Percentiles rank a stretch among this genome's conserved stretches.
phyloP scores from a whole-genome alignment of 2,797 vertebrate species.

The Hoplostethus atlanticus region DNA sequence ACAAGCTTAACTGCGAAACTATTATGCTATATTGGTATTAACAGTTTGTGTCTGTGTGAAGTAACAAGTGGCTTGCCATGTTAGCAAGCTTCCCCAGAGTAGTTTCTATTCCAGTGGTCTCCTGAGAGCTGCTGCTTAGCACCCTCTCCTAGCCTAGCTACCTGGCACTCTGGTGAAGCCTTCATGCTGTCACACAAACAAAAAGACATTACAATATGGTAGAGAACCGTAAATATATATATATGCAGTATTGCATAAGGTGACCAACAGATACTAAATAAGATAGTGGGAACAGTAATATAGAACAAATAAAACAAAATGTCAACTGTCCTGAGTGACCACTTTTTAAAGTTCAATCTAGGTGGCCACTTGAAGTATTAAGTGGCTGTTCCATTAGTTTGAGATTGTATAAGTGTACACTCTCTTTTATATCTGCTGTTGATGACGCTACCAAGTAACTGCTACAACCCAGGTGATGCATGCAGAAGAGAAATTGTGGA shows the following conservation, averaged over 20 bases:
- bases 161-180: slow-evolving; percentile 38
- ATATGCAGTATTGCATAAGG: slow-evolving; percentile 1
- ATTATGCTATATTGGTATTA: not conserved
- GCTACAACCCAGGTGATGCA: not conserved
- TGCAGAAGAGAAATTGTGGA: not conserved
- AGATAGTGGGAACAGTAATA: not conserved
- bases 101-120: slow-evolving; percentile 72
- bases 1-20: not conserved
- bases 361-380: not conserved
- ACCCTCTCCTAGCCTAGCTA: slow-evolving; percentile 67
- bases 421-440: not conserved
- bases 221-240: slow-evolving; percentile 1
- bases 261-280: not conserved
- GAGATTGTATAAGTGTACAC: not conserved
- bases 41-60: slow-evolving; percentile 35
- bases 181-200: slow-evolving; percentile 60
- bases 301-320: not conserved
- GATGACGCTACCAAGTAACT: not conserved
- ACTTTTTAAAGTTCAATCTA: not conserved
- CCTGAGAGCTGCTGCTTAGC: slow-evolving; percentile 83
- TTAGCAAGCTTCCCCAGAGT: slow-evolving; percentile 66
- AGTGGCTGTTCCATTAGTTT: not conserved
- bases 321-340: not conserved
- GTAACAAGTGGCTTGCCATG: slow-evolving; percentile 43
- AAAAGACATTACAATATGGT: slow-evolving; percentile 29